Evolutionary conservation across 2,888 invertebrate species (phyloP), one percentile per base, ranked within the genome.

Genomic region (Cordilura impudica): DNA sequence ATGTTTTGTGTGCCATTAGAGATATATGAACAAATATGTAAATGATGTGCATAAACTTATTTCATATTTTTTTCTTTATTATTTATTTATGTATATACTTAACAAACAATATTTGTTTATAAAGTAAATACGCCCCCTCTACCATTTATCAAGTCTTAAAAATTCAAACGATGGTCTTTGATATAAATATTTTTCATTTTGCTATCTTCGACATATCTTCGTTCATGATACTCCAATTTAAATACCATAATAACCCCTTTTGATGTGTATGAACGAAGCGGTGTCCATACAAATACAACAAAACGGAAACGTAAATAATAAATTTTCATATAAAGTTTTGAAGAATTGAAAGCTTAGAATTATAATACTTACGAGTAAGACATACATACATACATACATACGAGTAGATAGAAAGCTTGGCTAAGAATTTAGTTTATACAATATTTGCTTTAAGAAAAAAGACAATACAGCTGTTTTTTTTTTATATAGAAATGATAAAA

Each of bases 111-210:
- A 29, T 73, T 66, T 73, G 58, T 73, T 66, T 73, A 51, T 60
- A 29, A 53, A 66, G 21, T 45, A 66, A 73, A 58, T 60, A 66
- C 66, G 73, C 73, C 73, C 73, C 43, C 66, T 73, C 1, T 31
- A 12, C 10, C 31, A 31, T 31, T 31, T 31, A 31, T 31, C n/a
- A 31, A 6, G 31, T 31, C 31, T 31, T 31, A 31, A 31, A 31
- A 10, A 31, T 31, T 29, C 29, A 2, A 29, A 29, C 10, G 10
- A 5, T 29, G 29, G 29, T 29, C 29, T 29, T 29, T 29, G 29
- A 29, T 29, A 29, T 5, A 29, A n/a, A n/a, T n/a, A n/a, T n/a
- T 29, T 29, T 4, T 8, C 29, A 31, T 31, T 6, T 31, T 31
- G 10, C 31, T 31, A 31, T 31, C 31, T 31, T 31, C 8, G 12